Evolutionary conservation across 2,888 invertebrate genomes (phyloP), one percentile per base, ranked within the genome.

Genomic region (Calliopum simillimum): DNA sequence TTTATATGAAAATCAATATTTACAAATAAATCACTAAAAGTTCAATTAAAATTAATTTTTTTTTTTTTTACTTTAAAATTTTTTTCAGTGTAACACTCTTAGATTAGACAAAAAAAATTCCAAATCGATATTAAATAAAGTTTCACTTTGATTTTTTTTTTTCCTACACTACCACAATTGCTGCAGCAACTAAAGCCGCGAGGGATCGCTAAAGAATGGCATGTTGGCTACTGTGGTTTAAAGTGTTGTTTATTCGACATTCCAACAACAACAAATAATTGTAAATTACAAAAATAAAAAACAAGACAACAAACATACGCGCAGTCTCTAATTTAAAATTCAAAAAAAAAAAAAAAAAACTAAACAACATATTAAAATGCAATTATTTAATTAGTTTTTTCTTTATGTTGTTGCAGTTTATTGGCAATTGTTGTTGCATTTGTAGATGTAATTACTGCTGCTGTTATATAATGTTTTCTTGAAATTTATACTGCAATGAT

Each of bases 331-430:
- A 51, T 11, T 51, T 19, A 21, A 51, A 64, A 64, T 14, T 19
- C 51, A 14, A 46, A 55, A 51, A 43, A 66, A 66, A n/a, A n/a
- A n/a, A n/a, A n/a, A n/a, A n/a, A n/a, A n/a, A n/a, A n/a, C n/a
- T n/a, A n/a, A n/a, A n/a, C n/a, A n/a, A 23, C 53, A 44, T 33
- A 51, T 55, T 66, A 55, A 55, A 55, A 43, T 61, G 68, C 68
- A 59, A 68, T 68, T 68, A 61, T 68, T 61, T 68, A 68, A 68
- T 68, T 68, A 53, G 59, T 68, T 66, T 66, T 65, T 65, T 46
- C 33, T 33, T 43, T 16, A 14, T 4, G 19, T 55, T 8, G n/a
- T 43, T 65, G 16, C 44, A 14, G 16, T 21, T 43, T 19, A 12
- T 55, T 67, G 12, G 51, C 25, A 46, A 49, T 21, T 5, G 44